Base-by-base conservation (phyloP, 2,888 invertebrate genomes). In the Morpho deidamia region DNA sequence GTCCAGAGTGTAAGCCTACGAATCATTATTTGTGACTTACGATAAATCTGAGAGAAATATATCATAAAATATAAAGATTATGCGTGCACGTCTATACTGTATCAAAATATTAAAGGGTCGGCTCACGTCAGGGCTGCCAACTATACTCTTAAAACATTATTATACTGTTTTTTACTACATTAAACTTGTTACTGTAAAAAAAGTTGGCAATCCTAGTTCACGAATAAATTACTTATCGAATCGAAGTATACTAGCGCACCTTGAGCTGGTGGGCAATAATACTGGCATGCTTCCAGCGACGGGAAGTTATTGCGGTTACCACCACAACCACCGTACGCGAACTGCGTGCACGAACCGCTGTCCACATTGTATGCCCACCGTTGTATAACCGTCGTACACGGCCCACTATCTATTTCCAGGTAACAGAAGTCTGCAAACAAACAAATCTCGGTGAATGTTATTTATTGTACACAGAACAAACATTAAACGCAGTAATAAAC, bases 291-390 rank as follows among this genome's bases (percentile, higher is more conserved):
- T 33, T 93, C 92, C 33, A 91, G 89, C 8, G 91, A 86, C 42
- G 90, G 89, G 85, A 95, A 97, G 74, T 94, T 94, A 78, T 97
- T 97, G 46, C 90, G 87, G 77, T 97, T 97, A 34, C 96, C 96
- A 2, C 91, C 92, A 71, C 97, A 97, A 50, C 96, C 96, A 7
- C 95, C 94, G 73, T 94, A 97, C 46, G 90, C 78, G 87, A 97
- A 98, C 67, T 92, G 91, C 59, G 92, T 92, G 78, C 97, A 98
- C 10, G 92, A 91, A 37, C 95, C 95, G 46, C 93, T 92, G 8
- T 80, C 71, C 35, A 91, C 88, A 72, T 96, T 94, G 76, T 95
- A 96, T 71, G 91, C 94, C 93, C 94, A 97, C 52, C 92, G 91
- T 0, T 88, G 78, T 60, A 85, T 72, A 47, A 84, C 76, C 2